Percentiles rank a stretch among this genome's conserved stretches.
Evolutionary conservation across 2,888 invertebrate species (phyloP).

Genomic region (Apamea epomidion): DNA sequence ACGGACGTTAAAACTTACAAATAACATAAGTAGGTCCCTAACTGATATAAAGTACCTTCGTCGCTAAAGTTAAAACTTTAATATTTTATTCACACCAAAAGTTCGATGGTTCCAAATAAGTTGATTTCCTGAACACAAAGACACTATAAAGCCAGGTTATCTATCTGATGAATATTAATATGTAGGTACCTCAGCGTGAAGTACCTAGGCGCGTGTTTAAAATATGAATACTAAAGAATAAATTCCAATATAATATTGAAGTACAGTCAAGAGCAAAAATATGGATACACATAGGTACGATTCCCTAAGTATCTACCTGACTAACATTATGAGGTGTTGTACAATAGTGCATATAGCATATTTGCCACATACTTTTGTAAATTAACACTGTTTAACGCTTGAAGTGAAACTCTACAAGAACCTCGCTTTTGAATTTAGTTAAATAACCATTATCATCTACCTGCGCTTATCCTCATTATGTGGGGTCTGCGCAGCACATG

Average conservation of each 20-base stretch:
- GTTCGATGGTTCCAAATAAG: conserved; percentile 48
- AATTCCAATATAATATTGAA: conserved; percentile 58
- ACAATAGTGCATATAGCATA: not conserved
- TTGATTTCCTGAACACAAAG: conserved; percentile 56
- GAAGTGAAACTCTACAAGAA: not conserved
- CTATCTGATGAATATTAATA: conserved; percentile 67
- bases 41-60: conserved; percentile 21
- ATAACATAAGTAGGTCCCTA: not conserved
- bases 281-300: not conserved
- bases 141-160: conserved; percentile 50
- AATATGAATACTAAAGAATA: conserved; percentile 69
- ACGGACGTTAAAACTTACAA: conserved; percentile 16
- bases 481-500: not conserved
- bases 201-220: conserved; percentile 61
- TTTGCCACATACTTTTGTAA: not conserved
- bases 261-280: conserved; percentile 23
- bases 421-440: not conserved
- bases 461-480: not conserved
- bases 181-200: conserved; percentile 53
- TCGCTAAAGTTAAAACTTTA: conserved; percentile 8
- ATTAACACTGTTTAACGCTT: not conserved
- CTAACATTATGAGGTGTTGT: not conserved
- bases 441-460: not conserved
- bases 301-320: not conserved
- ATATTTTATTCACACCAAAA: conserved; percentile 36